phyloP scores from a whole-genome alignment of 1,140 invertebrate genomes.

The Zaprionus inermis region DNA sequence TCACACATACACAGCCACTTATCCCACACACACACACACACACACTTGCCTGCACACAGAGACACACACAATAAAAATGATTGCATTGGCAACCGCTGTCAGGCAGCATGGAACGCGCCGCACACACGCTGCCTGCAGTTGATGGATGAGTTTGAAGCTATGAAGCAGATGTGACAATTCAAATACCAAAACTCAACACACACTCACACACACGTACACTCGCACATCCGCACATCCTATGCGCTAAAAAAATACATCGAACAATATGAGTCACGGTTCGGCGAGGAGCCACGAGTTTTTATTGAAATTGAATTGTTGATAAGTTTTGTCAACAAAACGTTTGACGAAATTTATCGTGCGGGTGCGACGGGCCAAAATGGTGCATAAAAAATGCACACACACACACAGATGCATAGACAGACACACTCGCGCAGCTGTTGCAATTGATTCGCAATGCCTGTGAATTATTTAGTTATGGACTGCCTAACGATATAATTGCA shows the following conservation, averaged over 20 bases:
- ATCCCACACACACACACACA: conserved; percentile 27
- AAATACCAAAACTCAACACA: conserved; percentile 69
- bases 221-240: conserved; percentile 37
- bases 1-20: conserved; percentile 40
- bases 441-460: not conserved
- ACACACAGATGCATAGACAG: not conserved
- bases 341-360: conserved; percentile 28
- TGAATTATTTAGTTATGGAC: conserved; percentile 6
- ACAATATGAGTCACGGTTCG: conserved; percentile 60
- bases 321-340: conserved; percentile 79
- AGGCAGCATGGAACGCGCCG: conserved; percentile 34
- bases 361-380: not conserved
- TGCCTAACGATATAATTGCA: conserved; percentile 3
- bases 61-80: conserved; percentile 72
- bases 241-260: conserved; percentile 74
- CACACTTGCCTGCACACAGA: conserved; percentile 20
- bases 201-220: conserved; percentile 25
- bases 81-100: conserved; percentile 76
- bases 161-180: conserved; percentile 81
- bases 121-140: conserved; percentile 63
- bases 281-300: conserved; percentile 63
- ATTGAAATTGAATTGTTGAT: conserved; percentile 83
- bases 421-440: conserved; percentile 1
- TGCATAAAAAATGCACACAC: conserved; percentile 20
- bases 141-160: conserved; percentile 75